Conservation (phyloP, 2,888 invertebrate genomes). For the Ceraclea dissimilis region DNA sequence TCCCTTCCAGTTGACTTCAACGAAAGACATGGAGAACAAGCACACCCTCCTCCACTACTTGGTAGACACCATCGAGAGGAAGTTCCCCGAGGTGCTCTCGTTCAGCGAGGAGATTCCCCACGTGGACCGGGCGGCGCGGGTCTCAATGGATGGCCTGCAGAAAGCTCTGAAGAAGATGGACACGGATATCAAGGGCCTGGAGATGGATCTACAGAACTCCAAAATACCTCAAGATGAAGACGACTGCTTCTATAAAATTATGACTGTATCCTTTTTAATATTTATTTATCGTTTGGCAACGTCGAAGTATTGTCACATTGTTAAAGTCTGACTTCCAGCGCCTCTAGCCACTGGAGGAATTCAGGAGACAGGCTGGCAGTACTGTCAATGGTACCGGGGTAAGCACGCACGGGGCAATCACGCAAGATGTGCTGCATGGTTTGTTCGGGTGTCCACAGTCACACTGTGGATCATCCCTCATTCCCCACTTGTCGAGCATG, state of each 20-base stretch:
- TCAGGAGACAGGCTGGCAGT: too few relatives aligned
- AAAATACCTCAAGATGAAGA: conserved; percentile 70
- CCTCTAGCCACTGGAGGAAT: too few relatives aligned
- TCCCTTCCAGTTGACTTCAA: conserved; percentile 59
- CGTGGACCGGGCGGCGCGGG: conserved; percentile 81
- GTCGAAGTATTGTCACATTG: too few relatives aligned
- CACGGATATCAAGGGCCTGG: conserved; percentile 75
- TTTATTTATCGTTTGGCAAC: too few relatives aligned
- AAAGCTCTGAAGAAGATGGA: conserved; percentile 81
- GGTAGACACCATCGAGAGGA: conserved; percentile 78
- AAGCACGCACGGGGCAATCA: too few relatives aligned
- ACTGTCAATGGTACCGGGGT: too few relatives aligned
- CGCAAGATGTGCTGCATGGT: too few relatives aligned
- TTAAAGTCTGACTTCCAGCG: too few relatives aligned
- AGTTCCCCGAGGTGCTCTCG: conserved; percentile 76
- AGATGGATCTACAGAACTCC: conserved; percentile 83
- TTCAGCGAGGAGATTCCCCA: conserved; percentile 88
- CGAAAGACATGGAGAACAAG: conserved; percentile 91
- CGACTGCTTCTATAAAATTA: conserved; percentile 78
- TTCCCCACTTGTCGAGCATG: too few relatives aligned
- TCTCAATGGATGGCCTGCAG: conserved; percentile 75
- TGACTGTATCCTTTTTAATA: conserved; percentile 82
- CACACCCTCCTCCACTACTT: conserved; percentile 89
- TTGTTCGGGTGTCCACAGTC: too few relatives aligned
- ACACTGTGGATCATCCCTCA: too few relatives aligned